phyloP scores from a whole-genome alignment of 2,797 vertebrate genomes.

The Anas bahamensis region DNA sequence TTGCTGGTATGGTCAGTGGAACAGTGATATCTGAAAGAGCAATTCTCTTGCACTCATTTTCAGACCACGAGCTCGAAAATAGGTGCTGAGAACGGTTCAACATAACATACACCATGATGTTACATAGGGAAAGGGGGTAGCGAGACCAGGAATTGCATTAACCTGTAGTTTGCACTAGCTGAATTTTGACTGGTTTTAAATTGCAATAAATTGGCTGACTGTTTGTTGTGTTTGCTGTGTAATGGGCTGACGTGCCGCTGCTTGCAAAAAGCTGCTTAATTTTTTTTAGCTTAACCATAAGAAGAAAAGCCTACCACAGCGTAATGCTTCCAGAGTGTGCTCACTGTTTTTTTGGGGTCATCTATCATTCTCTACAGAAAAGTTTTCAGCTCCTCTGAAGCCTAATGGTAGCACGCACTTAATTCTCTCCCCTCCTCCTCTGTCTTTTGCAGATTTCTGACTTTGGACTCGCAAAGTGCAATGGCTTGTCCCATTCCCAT shows the following conservation, averaged over 20 bases:
- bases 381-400: background rate
- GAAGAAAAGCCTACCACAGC: background rate
- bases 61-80: background rate
- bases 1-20: background rate
- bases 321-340: background rate
- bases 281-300: background rate
- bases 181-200: slow-evolving; percentile 7
- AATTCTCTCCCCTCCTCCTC: background rate
- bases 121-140: background rate
- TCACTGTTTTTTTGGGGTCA: background rate
- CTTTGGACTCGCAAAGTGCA: slow-evolving; percentile 96
- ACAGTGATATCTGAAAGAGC: background rate
- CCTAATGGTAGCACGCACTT: background rate
- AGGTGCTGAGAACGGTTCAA: background rate
- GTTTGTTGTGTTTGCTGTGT: slow-evolving; percentile 22
- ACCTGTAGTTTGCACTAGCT: slow-evolving; percentile 12
- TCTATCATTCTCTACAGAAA: background rate
- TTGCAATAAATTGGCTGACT: slow-evolving; percentile 27
- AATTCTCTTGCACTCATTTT: background rate
- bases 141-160: background rate
- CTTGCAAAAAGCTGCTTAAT: slow-evolving; percentile 1
- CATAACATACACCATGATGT: accelerated
- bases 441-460: slow-evolving; percentile 89
- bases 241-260: slow-evolving; percentile 35
- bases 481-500: slow-evolving; percentile 90